phyloP scores from a whole-genome alignment of 2,888 invertebrate genomes.

The Hydriomena furcata region DNA sequence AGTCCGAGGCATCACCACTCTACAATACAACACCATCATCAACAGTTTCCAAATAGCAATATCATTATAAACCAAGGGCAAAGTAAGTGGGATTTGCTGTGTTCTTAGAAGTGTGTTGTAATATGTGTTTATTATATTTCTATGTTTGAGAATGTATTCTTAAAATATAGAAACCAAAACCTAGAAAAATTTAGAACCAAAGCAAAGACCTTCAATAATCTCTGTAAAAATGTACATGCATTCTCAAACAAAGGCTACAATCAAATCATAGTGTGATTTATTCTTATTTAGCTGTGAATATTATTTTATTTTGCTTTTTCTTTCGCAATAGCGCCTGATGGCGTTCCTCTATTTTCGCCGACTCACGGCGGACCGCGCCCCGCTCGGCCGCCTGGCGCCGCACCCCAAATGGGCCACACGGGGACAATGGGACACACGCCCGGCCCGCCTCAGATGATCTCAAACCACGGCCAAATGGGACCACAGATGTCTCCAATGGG shows the following conservation, averaged over 20 bases:
- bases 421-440: conserved; percentile 28
- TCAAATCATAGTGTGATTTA: conserved; percentile 31
- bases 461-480: conserved; percentile 34
- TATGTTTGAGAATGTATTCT: conserved; percentile 21
- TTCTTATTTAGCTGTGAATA: conserved; percentile 53
- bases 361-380: conserved; percentile 69
- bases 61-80: conserved; percentile 78
- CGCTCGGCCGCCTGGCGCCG: conserved; percentile 62
- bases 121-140: neutral
- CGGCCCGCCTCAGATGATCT: conserved; percentile 44
- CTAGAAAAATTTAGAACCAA: too few relatives aligned
- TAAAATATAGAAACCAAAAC: neutral
- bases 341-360: conserved; percentile 77
- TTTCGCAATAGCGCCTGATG: conserved; percentile 72
- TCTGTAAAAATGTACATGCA: conserved; percentile 7
- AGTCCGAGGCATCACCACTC: conserved; percentile 76
- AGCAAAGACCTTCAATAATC: too few relatives aligned
- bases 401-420: conserved; percentile 42
- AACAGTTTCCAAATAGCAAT: conserved; percentile 73
- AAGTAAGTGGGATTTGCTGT: conserved; percentile 55
- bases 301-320: conserved; percentile 64
- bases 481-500: conserved; percentile 13
- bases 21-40: conserved; percentile 72
- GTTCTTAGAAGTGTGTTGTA: conserved; percentile 18
- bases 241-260: conserved; percentile 16